A percentile compares a stretch with the other conserved stretches of the same genome.
Conservation (phyloP, 2,888 invertebrate genomes). For the Ophraella communa region DNA sequence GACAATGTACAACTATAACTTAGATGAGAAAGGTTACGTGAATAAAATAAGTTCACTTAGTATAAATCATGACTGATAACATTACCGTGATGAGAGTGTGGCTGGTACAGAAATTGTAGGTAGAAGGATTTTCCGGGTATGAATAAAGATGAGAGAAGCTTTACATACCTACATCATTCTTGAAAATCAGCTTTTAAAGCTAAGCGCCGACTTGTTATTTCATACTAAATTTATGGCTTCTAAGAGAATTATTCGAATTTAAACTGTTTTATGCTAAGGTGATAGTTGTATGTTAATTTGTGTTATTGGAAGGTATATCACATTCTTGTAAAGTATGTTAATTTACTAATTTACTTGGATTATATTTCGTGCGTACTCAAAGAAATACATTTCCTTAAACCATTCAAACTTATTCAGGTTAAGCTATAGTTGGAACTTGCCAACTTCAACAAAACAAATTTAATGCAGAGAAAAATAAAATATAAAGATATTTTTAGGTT, state of each 20-base stretch:
- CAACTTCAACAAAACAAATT: no score
- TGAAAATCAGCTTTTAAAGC: constrained; percentile 14
- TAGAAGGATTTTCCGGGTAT: constrained; percentile 7
- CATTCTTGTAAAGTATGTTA: no score
- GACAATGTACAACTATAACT: no score
- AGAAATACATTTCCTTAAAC: no score
- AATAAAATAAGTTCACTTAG: neutral
- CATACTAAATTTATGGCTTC: neutral
- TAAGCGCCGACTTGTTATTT: neutral
- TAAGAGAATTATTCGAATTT: neutral
- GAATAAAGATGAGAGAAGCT: constrained; percentile 18
- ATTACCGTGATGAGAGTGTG: constrained; percentile 3
- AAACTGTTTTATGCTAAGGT: neutral
- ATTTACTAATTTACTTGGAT: no score
- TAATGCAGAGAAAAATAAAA: no score
- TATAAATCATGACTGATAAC: constrained; percentile 4
- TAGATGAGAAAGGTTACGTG: no score
- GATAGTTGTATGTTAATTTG: neutral
- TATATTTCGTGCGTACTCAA: no score
- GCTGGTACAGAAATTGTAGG: neutral
- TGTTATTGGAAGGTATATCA: no score
- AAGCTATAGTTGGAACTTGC: no score
- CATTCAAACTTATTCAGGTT: no score
- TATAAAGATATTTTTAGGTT: no score
- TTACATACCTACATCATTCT: constrained; percentile 15